These are phyloP conservation scores for Prunella strophiata DNA, from an alignment of 2,797 vertebrate genomes.

Conservation along the genomic window DNA sequence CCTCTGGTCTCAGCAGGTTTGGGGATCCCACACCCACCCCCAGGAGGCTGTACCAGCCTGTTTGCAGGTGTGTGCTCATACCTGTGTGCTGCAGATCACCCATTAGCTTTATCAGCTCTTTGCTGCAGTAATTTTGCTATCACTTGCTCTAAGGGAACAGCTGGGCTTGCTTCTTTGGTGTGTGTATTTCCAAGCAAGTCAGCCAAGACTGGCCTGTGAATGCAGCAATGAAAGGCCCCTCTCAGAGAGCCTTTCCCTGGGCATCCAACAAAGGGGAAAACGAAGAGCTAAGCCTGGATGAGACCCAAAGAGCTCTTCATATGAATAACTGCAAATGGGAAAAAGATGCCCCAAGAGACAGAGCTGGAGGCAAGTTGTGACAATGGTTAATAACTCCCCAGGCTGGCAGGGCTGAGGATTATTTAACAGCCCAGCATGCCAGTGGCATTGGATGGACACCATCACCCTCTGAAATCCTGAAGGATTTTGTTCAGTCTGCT, in stretches of 20 bases:
- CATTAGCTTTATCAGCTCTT: background rate
- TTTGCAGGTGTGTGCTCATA: background rate
- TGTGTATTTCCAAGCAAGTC: background rate
- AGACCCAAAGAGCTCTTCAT: conserved; percentile 30
- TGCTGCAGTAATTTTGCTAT: background rate
- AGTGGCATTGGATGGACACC: background rate
- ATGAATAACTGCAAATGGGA: conserved; percentile 9
- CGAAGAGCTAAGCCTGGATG: background rate
- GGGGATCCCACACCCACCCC: background rate
- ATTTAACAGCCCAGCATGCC: background rate
- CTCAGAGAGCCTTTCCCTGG: background rate
- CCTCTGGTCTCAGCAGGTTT: background rate
- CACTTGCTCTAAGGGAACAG: background rate
- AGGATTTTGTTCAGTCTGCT: background rate
- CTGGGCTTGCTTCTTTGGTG: background rate
- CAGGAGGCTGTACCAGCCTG: accelerated
- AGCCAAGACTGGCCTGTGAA: conserved; percentile 1
- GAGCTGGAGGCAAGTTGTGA: background rate
- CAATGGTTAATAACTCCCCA: background rate
- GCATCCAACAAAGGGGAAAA: background rate
- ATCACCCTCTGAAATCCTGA: background rate
- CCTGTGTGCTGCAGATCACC: background rate
- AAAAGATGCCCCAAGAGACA: conserved; percentile 14
- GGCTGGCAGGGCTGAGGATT: background rate
- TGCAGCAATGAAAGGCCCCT: background rate